Base-by-base conservation (phyloP, 2,888 invertebrate genomes). In the Pasiphila rectangulata region DNA sequence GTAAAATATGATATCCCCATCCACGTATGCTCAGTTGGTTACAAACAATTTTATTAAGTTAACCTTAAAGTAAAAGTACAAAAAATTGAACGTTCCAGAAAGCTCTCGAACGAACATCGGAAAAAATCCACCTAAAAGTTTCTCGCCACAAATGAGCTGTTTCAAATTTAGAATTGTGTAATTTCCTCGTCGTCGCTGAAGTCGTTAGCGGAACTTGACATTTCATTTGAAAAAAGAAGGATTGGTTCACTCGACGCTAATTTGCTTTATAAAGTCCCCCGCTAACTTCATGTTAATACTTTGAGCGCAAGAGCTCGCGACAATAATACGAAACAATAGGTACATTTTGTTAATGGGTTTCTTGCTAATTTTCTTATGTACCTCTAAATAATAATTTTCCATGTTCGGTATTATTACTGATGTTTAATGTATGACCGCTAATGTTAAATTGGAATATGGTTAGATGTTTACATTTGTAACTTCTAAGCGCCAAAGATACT, bases 161-260 rank as follows among this genome's bases (percentile, higher is more conserved):
- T 45, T 45, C 32, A 50, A 34, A 41, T 36, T 27, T 50, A 45
- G 44, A 45, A 32, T 29, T 42, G 41, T 41, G 41, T 50, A 50
- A 50, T 50, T 50, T 46, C 45, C 51, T 44, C 24, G 34, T 39
- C 39, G 43, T 44, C 57, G 65, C 68, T 59, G 63, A 57, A 69
- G 69, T 79, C 74, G 79, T 81, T 81, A 76, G 71, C 63, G 59
- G 67, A 74, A 75, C 72, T 75, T 76, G 78, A 75, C 77, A 65
- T 79, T 80, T 75, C 72, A 69, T 78, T 75, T 56, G 44, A 63
- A 72, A 74, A 76, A 77, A 77, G 73, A 78, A 77, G 73, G 67
- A 78, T 79, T 74, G 66, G 67, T 70, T 74, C 74, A 69, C 60
- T 50, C 69, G 25, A 53, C 61, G 65, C 67, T 74, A 72, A 79